Evolutionary conservation across 2,888 invertebrate species (phyloP), one percentile per base, ranked within the genome.

Genomic region (Brachyptera risi): DNA sequence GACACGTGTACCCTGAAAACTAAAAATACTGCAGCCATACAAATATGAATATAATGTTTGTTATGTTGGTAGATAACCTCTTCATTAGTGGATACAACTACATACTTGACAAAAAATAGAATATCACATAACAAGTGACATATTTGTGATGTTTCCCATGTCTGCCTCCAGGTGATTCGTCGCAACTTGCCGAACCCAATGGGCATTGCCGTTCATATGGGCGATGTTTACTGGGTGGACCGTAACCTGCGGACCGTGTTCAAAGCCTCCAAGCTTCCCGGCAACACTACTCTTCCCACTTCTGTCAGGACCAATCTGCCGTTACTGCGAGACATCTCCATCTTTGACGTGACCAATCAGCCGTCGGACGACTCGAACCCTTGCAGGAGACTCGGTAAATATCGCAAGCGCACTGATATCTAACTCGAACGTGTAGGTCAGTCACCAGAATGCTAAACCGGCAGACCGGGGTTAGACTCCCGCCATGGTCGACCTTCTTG

Each of bases 171-270:
- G 65, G 83, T 92, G 3, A 89, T 97, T 47, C 81, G 93, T 47
- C 81, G 89, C 1, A 92, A 95, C 71, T 76, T 96, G 15, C 96
- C 97, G 0, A 94, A 92, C 72, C 95, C 96, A 0, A 92, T 93
- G 88, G 96, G 96, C 13, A 85, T 97, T 26, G 92, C 96, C 0
- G 83, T 97, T 0, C 86, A 90, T 71, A 86, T 88, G 31, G 83
- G 85, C 31, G 87, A 87, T 65, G 88, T 98, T 0, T 96, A 90
- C 73, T 98, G 96, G 96, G 93, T 96, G 0, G 97, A 98, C 71
- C 82, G 93, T 60, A 96, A 96, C 74, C 76, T 96, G 3, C 87
- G 88, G 68, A 88, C 92, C 0, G 85, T 93, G 23, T 90, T 88
- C 73, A 87, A 86, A 72, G 87, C 91, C 17, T 65, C 61, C 7